Evolutionary conservation across 2,113 vertebrate species (phyloP).

Genomic region (Pitta sordida): DNA sequence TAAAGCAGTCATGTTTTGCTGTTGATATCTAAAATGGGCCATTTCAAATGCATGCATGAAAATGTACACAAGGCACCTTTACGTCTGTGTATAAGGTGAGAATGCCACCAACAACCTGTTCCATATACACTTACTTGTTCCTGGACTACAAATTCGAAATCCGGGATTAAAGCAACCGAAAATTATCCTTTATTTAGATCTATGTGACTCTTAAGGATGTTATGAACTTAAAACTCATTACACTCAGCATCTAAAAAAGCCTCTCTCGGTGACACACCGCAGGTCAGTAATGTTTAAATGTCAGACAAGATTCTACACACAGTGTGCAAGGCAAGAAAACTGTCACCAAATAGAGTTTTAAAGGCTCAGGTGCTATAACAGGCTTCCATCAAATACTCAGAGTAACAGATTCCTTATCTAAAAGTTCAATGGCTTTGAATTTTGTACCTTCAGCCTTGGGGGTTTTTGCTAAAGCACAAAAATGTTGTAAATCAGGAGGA

Average conservation of each 20-base stretch:
- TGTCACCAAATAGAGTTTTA: background rate
- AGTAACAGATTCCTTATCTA: background rate
- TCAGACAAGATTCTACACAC: background rate
- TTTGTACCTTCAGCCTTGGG: background rate
- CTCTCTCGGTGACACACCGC: background rate
- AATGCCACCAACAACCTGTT: background rate
- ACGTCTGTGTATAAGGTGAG: background rate
- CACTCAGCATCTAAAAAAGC: background rate
- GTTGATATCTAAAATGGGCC: background rate
- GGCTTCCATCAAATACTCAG: background rate
- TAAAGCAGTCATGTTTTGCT: background rate
- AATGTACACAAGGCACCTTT: background rate
- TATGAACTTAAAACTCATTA: background rate
- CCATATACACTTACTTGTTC: background rate
- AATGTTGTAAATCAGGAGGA: background rate
- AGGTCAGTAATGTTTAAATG: background rate
- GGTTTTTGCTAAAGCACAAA: background rate
- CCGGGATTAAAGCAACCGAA: background rate
- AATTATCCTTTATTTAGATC: background rate
- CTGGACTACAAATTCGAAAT: background rate
- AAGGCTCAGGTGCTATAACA: background rate
- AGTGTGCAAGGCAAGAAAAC: background rate
- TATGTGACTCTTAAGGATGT: background rate
- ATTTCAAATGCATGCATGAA: background rate
- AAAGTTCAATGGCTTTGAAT: background rate